phyloP scores from a whole-genome alignment of 2,113 vertebrate genomes.

The Fregetta grallaria region DNA sequence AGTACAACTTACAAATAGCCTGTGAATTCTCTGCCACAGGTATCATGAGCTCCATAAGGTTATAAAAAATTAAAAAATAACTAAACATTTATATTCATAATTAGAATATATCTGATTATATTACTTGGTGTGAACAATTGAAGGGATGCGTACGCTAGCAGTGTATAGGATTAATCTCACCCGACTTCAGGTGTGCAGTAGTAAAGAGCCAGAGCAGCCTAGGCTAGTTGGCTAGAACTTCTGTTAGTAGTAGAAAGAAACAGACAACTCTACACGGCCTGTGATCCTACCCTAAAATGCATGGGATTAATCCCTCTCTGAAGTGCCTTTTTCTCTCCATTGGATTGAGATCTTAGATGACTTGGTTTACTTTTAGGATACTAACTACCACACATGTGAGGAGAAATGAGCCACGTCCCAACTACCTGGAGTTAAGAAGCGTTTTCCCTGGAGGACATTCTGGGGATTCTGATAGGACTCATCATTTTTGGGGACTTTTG shows the following conservation, averaged over 20 bases:
- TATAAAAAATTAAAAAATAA: background rate
- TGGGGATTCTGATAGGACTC: background rate
- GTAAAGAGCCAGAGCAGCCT: background rate
- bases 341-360: background rate
- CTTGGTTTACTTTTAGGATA: background rate
- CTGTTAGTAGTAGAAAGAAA: background rate
- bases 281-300: background rate
- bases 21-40: background rate
- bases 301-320: background rate
- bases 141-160: accelerated
- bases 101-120: background rate
- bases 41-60: background rate
- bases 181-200: background rate
- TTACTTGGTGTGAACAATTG: background rate
- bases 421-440: background rate
- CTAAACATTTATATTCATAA: background rate
- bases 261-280: background rate
- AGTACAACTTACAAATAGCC: background rate
- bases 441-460: background rate
- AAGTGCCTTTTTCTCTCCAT: background rate
- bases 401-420: background rate
- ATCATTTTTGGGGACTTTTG: background rate
- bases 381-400: background rate
- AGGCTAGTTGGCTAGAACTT: background rate
- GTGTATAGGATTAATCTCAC: background rate